phyloP scores from a whole-genome alignment of 2,113 vertebrate genomes.

The Rhegmatorhina hoffmannsi region DNA sequence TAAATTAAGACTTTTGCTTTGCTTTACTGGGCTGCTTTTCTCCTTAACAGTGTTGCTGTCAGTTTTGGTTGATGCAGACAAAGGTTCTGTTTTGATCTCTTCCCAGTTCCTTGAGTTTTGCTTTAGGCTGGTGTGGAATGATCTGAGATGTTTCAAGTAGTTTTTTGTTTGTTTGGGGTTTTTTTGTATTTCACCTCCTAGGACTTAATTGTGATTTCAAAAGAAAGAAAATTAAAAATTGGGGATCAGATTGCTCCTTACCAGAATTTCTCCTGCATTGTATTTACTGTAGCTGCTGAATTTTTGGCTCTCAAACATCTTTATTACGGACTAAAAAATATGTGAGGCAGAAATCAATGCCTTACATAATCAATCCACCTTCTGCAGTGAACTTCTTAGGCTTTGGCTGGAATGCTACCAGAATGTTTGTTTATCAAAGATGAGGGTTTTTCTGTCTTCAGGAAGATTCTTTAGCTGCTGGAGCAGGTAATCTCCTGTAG shows the following conservation, averaged over 20 bases:
- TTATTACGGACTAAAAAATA: neutral
- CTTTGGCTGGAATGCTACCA: neutral
- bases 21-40: neutral
- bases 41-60: neutral
- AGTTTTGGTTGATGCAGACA: neutral
- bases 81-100: neutral
- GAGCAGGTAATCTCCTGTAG: neutral
- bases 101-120: neutral
- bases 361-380: neutral
- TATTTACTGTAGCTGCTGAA: neutral
- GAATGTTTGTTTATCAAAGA: neutral
- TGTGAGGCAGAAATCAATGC: neutral
- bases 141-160: neutral
- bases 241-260: neutral
- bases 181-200: neutral
- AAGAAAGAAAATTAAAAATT: neutral
- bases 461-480: neutral
- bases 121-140: neutral
- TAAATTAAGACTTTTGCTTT: constrained; percentile 48
- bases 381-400: neutral
- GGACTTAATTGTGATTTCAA: neutral
- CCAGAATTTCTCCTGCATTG: neutral
- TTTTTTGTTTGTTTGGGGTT: neutral
- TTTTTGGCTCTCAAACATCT: neutral
- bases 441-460: neutral